Conservation (phyloP, 2,113 vertebrate genomes). For the Phylloscopus trochilus region DNA sequence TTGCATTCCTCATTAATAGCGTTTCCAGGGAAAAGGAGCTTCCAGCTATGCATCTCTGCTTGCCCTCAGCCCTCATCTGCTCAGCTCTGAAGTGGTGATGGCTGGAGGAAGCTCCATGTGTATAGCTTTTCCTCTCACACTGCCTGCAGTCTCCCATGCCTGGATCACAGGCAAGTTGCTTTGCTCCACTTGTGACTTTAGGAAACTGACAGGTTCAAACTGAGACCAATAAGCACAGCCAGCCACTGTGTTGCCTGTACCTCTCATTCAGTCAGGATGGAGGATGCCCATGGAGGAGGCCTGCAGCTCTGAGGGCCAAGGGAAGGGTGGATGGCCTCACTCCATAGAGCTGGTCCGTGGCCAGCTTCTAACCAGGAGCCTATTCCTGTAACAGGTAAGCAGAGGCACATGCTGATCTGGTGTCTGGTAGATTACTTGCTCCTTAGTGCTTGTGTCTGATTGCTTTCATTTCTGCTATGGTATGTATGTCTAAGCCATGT, state of each 20-base stretch:
- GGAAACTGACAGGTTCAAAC: background rate
- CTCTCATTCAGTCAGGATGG: background rate
- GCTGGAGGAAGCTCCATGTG: background rate
- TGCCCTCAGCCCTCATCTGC: background rate
- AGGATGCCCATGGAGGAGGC: background rate
- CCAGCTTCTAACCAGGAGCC: background rate
- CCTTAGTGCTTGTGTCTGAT: background rate
- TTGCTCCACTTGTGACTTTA: background rate
- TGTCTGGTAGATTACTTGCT: background rate
- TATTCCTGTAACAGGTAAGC: rapidly evolving
- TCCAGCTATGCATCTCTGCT: background rate
- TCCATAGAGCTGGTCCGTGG: background rate
- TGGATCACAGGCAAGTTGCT: background rate
- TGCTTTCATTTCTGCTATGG: background rate
- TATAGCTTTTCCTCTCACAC: background rate
- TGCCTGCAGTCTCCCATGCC: background rate
- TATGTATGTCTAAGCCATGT: background rate
- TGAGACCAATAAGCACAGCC: background rate
- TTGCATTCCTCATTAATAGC: background rate
- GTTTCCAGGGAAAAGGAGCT: background rate
- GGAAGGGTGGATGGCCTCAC: rapidly evolving
- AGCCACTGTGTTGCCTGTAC: background rate
- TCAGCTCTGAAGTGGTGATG: background rate
- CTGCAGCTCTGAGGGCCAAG: background rate
- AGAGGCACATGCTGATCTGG: background rate